Evolutionary conservation across 2,113 vertebrate genomes (phyloP).

Genomic region (Trogon surrucura): DNA sequence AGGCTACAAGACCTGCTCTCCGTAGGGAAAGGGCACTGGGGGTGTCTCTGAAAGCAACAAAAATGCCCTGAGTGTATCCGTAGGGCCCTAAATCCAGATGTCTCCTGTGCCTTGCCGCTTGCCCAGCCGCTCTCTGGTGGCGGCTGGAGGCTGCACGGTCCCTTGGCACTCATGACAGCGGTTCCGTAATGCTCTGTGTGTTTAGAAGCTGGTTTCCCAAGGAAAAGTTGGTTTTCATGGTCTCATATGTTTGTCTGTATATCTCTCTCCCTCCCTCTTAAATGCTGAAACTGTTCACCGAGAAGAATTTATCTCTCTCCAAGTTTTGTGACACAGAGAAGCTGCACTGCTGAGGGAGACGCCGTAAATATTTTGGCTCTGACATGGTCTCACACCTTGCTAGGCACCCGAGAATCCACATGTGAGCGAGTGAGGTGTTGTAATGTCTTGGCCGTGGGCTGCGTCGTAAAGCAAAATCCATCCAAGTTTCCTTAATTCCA

Average conservation of each 20-base stretch:
- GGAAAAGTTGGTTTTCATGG: neutral
- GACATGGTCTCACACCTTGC: neutral
- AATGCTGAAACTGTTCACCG: neutral
- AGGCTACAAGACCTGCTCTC: neutral
- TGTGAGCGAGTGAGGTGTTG: neutral
- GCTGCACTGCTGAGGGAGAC: neutral
- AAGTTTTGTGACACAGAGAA: neutral
- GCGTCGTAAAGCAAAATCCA: neutral
- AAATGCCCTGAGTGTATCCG: neutral
- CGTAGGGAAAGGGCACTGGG: neutral
- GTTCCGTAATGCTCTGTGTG: neutral
- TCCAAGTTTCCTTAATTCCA: neutral
- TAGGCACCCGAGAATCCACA: neutral
- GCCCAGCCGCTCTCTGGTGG: neutral
- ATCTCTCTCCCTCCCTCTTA: neutral
- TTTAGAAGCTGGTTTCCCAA: neutral
- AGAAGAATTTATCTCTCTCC: neutral
- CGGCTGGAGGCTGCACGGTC: neutral
- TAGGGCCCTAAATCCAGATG: neutral
- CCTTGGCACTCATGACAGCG: neutral
- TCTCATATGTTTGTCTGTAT: neutral
- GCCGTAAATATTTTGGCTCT: neutral
- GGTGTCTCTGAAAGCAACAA: neutral
- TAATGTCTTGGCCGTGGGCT: neutral
- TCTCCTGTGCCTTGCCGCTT: neutral